Percentiles rank a stretch among this genome's conserved stretches.
These are phyloP conservation scores for Premnoplex brunnescens DNA, from an alignment of 2,797 vertebrate species.

Conservation along the genomic window DNA sequence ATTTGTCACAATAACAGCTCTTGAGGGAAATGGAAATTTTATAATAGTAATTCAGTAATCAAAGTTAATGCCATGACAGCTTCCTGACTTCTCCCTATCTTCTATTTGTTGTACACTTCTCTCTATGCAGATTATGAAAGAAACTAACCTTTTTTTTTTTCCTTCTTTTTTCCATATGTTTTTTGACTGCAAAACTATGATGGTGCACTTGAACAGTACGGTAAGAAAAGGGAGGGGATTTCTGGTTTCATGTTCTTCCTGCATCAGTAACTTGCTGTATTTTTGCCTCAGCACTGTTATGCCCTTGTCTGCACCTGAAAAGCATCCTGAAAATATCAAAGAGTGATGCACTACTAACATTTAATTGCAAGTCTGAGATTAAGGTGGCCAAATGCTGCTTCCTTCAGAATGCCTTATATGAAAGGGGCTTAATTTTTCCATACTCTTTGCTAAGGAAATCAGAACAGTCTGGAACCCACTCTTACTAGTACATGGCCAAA, in stretches of 20 bases:
- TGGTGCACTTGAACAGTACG: slow-evolving; percentile 66
- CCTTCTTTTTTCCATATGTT: slow-evolving; percentile 43
- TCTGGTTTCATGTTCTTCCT: neutral
- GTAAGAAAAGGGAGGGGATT: slow-evolving; percentile 63
- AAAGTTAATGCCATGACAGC: neutral
- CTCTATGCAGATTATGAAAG: neutral
- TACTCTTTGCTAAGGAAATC: neutral
- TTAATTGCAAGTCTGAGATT: neutral
- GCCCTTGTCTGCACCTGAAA: neutral
- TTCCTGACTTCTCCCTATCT: neutral
- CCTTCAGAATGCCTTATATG: neutral
- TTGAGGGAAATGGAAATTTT: neutral
- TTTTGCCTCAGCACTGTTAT: neutral
- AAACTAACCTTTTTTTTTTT: neutral
- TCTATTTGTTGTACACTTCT: neutral
- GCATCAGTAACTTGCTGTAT: neutral
- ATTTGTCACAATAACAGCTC: neutral
- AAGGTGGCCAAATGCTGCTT: neutral
- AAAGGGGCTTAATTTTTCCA: neutral
- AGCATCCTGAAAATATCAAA: neutral
- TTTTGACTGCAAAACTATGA: slow-evolving; percentile 25
- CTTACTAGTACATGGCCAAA: neutral
- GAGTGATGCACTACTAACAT: neutral
- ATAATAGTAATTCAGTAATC: neutral
- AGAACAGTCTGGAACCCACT: neutral